Evolutionary conservation across 1,140 invertebrate genomes (phyloP).

Genomic region (Onthophagus taurus): DNA sequence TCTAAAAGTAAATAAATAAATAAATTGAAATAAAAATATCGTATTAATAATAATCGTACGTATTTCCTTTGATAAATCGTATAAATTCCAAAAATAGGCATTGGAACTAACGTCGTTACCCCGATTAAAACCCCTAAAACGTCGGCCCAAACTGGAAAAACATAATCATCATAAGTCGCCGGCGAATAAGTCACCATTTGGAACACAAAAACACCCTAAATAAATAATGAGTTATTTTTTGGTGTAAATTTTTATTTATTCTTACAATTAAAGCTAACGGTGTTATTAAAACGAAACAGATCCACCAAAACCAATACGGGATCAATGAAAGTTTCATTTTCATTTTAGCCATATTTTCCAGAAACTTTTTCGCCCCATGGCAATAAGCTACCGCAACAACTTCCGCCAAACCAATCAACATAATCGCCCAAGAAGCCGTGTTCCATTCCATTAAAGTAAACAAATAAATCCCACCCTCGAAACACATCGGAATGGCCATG

Average conservation of each 20-base stretch:
- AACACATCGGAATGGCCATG: constrained; percentile 59
- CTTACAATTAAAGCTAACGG: constrained; percentile 47
- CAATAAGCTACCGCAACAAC: constrained; percentile 58
- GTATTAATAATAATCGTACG: constrained; percentile 24
- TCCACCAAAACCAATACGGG: constrained; percentile 45
- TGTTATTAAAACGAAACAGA: constrained; percentile 45
- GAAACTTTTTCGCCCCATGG: constrained; percentile 54
- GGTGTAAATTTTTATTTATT: constrained; percentile 17
- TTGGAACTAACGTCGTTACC: constrained; percentile 49
- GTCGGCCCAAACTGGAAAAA: constrained; percentile 58
- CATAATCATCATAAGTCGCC: constrained; percentile 47
- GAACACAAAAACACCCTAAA: constrained; percentile 59
- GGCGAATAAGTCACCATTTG: constrained; percentile 52
- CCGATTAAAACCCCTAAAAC: constrained; percentile 60
- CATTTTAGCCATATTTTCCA: constrained; percentile 48
- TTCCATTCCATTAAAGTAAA: constrained; percentile 73
- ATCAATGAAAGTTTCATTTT: constrained; percentile 44
- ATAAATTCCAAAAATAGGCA: constrained; percentile 49
- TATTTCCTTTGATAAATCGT: constrained; percentile 40
- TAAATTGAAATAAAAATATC: not conserved
- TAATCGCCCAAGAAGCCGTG: constrained; percentile 73
- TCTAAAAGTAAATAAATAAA: constrained; percentile 29
- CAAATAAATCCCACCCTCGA: constrained; percentile 61
- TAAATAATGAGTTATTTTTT: too few relatives aligned
- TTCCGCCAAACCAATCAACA: constrained; percentile 66